A percentile compares a stretch with the other conserved stretches of the same genome.
phyloP scores from a whole-genome alignment of 2,888 invertebrate genomes.

The Zaprionus bogoriensis region DNA sequence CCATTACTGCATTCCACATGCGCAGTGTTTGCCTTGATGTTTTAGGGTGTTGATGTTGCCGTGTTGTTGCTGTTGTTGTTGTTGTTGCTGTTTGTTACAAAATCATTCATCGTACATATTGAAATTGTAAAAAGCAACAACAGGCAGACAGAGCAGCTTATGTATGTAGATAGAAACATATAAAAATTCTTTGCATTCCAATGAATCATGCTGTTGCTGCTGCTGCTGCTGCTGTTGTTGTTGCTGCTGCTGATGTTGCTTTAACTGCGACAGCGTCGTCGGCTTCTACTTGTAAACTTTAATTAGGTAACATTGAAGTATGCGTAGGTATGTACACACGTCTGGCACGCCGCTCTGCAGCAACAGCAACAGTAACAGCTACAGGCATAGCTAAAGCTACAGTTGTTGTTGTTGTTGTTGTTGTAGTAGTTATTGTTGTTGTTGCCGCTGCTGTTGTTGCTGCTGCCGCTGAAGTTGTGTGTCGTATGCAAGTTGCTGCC shows the following conservation, averaged over 20 bases:
- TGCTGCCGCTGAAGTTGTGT: conserved; percentile 8
- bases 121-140: conserved; percentile 63
- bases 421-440: background rate
- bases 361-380: background rate
- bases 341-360: conserved; percentile 38
- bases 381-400: background rate
- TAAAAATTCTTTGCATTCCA: conserved; percentile 76
- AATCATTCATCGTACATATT: conserved; percentile 74
- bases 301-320: conserved; percentile 76
- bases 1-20: conserved; percentile 77
- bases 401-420: background rate
- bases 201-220: conserved; percentile 66
- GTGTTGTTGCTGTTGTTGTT: conserved; percentile 19
- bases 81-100: conserved; percentile 57
- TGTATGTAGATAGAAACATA: conserved; percentile 65
- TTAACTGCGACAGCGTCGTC: conserved; percentile 60
- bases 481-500: conserved; percentile 53
- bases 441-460: background rate
- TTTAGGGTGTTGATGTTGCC: conserved; percentile 64
- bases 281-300: conserved; percentile 71
- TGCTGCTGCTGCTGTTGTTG: conserved; percentile 20
- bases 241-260: conserved; percentile 47
- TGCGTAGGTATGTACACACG: conserved; percentile 63
- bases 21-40: conserved; percentile 77
- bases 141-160: conserved; percentile 7